Base-by-base conservation (phyloP, 2,888 invertebrate genomes). In the Malthinus flaveolus region DNA sequence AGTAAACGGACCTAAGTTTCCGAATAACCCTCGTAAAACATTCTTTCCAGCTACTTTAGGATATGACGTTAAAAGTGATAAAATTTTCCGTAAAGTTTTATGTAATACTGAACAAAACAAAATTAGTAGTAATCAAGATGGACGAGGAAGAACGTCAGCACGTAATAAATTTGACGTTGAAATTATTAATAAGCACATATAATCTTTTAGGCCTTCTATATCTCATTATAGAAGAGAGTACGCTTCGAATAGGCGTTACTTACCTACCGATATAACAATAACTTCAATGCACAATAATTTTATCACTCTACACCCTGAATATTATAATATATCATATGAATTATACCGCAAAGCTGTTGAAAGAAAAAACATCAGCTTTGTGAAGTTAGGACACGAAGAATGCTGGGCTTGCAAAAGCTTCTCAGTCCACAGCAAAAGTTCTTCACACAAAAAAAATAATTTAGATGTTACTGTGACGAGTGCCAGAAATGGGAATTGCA, bases 221-320 rank as follows among this genome's bases (percentile, higher is more conserved):
- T 65, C 66, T 13, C 67, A 68, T 52, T 68, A 67, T 42, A 45
- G 66, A 39, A 50, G 64, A 33, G 66, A 67, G 48, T 66, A 68
- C 55, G 66, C 65, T 8, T 66, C 67, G 1, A 66, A 65, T 32
- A 46, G 57, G 37, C 49, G 45, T 23, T 68, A 68, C 35, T 51
- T 65, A 15, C 61, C 67, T 7, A 63, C 64, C 56, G 64, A 68
- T 47, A 53, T 65, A 32, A 65, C 47, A n/a, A 58, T 67, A 49
- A 64, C 56, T 32, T 39, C 59, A 9, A 66, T 66, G 66, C 54
- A 63, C 46, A 50, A 61, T 32, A 59, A 68, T 62, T 68, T 64
- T 53, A 35, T 55, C 32, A 32, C 63, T 48, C 66, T 66, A 44
- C 31, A 63, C 45, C 62, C 65, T 11, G 32, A 54, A 10, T 35